These are phyloP conservation scores for Polymixis flavicincta DNA, from an alignment of 2,888 invertebrate species.

Conservation along the genomic window DNA sequence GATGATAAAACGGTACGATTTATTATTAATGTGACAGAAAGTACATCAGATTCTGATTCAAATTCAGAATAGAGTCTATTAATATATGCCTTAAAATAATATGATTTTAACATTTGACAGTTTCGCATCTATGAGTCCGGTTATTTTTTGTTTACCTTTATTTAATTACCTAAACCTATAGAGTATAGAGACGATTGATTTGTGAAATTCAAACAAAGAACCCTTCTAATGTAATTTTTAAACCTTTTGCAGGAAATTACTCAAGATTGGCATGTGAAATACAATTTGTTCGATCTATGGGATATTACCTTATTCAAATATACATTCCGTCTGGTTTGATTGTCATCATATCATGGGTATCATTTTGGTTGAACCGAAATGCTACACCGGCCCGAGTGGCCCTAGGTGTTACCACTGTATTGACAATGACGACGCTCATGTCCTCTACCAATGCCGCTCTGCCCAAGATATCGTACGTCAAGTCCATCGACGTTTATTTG, in stretches of 20 bases:
- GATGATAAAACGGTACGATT: too few species aligned
- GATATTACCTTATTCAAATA: conserved; percentile 99
- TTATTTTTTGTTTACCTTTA: too few species aligned
- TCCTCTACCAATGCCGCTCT: conserved; percentile 98
- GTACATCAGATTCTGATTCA: too few species aligned
- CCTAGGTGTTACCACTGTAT: conserved; percentile 98
- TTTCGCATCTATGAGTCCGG: too few species aligned
- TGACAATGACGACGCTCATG: conserved; percentile 99
- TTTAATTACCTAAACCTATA: too few species aligned
- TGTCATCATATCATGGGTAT: conserved; percentile 99
- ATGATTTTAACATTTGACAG: too few species aligned
- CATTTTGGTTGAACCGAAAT: conserved; percentile 98
- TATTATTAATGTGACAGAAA: too few species aligned
- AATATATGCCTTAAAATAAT: too few species aligned
- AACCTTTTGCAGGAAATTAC: conserved; percentile 95
- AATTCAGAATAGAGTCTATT: too few species aligned
- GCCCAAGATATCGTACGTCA: conserved; percentile 99
- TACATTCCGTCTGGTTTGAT: conserved; percentile 99
- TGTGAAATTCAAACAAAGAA: conserved; percentile 10
- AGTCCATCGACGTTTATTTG: conserved; percentile 99
- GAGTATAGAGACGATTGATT: not conserved
- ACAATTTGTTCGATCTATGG: conserved; percentile 99
- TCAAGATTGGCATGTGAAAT: conserved; percentile 98
- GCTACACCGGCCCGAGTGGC: conserved; percentile 98
- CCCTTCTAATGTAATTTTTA: conserved; percentile 34